Evolutionary conservation across 2,888 invertebrate genomes (phyloP), one percentile per base, ranked within the genome.

Genomic region (Acleris sparsana): DNA sequence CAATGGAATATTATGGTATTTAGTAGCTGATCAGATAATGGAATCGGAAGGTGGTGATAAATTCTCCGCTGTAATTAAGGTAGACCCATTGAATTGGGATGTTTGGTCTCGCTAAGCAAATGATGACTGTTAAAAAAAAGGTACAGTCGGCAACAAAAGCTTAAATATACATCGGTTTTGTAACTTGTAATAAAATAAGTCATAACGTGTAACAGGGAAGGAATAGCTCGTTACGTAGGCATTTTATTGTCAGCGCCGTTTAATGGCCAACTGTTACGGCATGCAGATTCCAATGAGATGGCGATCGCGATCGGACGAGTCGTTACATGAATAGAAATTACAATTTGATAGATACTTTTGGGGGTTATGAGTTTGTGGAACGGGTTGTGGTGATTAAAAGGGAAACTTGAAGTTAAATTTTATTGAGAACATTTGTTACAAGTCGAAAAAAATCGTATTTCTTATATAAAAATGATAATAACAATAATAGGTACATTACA

Each of bases 181-280:
- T 53, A 39, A 57, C 57, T 62, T 16, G 53, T 39, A 57, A 66
- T 66, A 66, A 66, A 66, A 66, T 57, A 66, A 66, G 61, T 18
- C 57, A 62, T 66, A 62, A 66, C 56, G 51, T 43, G 52, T 52
- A 61, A 46, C 29, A 6, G 20, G 22, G 39, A 52, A 61, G 57
- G 56, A 62, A 33, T 39, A 13, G 43, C 44, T 52, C 56, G 57
- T 57, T 48, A 17, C 65, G 18, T 18, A 51, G n/a, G 16, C 44
- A 61, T 66, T 66, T 62, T 62, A 66, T 20, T 62, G 61, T 13
- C 52, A 49, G 49, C 48, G 57, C 46, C 46, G 62, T 62, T 66
- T 60, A 66, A 66, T 56, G 57, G 52, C 61, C 52, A 22, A 22
- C 17, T n/a, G 53, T 60, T 43, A 59, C 59, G 61, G 61, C 61